Percentiles rank a stretch among this genome's conserved stretches.
Evolutionary conservation across 53 echinoderm and acorn worm genomes (phyloP).

Genomic region (Pentamera pediparva): DNA sequence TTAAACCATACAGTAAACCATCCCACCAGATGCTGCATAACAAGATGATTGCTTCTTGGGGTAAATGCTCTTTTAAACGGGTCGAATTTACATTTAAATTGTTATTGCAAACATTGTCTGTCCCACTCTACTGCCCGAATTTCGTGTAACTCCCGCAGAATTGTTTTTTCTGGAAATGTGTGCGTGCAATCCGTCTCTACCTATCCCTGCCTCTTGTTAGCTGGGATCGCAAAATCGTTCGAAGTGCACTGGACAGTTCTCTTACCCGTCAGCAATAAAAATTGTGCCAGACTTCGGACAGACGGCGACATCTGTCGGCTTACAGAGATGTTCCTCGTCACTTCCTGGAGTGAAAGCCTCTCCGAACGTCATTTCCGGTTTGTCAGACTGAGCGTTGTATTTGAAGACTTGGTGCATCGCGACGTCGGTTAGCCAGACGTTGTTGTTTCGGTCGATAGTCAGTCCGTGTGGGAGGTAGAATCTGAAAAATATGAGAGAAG

Average conservation of each 20-base stretch:
- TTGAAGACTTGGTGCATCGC: conserved; percentile 98
- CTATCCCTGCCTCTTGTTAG: too few species aligned
- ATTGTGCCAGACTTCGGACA: conserved; percentile 81
- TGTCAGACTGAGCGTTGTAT: conserved; percentile 43
- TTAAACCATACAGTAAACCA: too few species aligned
- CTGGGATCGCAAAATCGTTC: too few species aligned
- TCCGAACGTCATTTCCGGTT: conserved; percentile 59
- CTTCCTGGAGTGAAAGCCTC: conserved; percentile 60
- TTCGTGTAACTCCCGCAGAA: too few species aligned
- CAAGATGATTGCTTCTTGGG: too few species aligned
- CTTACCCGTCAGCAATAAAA: conserved; percentile 93
- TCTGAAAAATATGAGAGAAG: conserved; percentile 50
- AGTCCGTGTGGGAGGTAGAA: conserved; percentile 97
- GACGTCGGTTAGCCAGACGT: conserved; percentile 96
- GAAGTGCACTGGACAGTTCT: background rate
- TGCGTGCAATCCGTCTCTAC: too few species aligned
- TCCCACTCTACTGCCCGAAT: too few species aligned
- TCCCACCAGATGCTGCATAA: too few species aligned
- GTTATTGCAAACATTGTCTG: too few species aligned
- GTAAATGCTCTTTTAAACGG: too few species aligned
- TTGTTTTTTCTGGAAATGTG: too few species aligned
- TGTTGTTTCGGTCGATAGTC: conserved; percentile 74
- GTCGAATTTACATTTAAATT: too few species aligned
- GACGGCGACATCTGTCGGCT: conserved; percentile 94
- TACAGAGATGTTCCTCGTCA: conserved; percentile 87